Base-by-base conservation (phyloP, 2,888 invertebrate genomes). In the Drosophila diplacantha region DNA sequence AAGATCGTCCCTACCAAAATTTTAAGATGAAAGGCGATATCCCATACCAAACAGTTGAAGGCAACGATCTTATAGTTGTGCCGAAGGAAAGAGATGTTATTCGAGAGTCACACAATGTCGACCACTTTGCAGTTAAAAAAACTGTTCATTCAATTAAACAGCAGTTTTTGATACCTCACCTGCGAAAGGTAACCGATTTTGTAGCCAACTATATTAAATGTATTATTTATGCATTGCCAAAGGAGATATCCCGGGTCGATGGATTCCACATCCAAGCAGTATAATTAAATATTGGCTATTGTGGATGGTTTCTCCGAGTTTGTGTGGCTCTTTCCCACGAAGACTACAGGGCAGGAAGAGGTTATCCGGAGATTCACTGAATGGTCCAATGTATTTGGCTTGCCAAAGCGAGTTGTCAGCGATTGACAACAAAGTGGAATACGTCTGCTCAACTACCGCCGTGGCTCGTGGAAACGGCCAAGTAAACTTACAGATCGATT, bases 351-450 rank as follows among this genome's bases (percentile, higher is more conserved):
- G 5, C n/a, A 6, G 11, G 43, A 43, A 16, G 43, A 26, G 12
- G 43, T 43, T 11, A 43, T 43, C 9, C n/a, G 24, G 24, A 43
- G 24, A n/a, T 43, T 43, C n/a, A 41, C 24, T 20, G 37, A 50
- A 16, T 37, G 35, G 24, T 24, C 49, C 2, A 18, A 35, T 34
- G 35, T 50, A 5, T 50, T 50, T 50, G 49, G 26, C 5, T 50
- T 26, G 16, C 26, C 22, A 3, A 18, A 43, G n/a, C n/a, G n/a
- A 16, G 24, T 43, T 24, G 41, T 43, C 24, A 43, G 16, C 9
- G 18, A 44, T 14, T 16, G 44, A 14, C 8, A 18, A 12, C 18
- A 11, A 2, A 20, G 20, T 20, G 20, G 20, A 20, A 20, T 3
- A 20, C 2, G 2, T 20, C 20, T 20, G 20, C 20, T 38, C 20